Evolutionary conservation across 2,888 invertebrate species (phyloP).

Genomic region (Pandemis corylana): DNA sequence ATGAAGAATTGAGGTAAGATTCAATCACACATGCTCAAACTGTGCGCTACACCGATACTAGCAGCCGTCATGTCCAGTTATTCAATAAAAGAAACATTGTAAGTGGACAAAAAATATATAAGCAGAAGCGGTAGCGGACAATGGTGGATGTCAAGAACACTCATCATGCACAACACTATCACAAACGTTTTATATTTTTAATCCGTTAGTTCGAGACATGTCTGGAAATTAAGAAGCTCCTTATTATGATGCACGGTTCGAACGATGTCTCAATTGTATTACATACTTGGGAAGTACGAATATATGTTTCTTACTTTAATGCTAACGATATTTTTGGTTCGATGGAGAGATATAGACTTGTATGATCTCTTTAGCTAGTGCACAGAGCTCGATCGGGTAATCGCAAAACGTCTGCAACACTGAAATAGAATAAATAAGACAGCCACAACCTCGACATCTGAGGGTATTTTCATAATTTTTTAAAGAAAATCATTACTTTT

Average conservation of each 20-base stretch:
- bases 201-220: conserved; percentile 10
- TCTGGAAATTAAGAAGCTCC: conserved; percentile 2
- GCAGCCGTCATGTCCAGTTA: conserved; percentile 21
- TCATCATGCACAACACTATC: conserved; percentile 8
- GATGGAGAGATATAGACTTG: no score
- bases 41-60: neutral
- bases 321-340: no score
- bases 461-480: no score
- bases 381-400: no score
- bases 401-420: no score
- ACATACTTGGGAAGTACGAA: neutral
- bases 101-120: conserved; percentile 14
- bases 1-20: conserved; percentile 47
- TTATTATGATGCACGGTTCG: neutral
- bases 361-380: no score
- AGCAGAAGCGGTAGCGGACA: conserved; percentile 11
- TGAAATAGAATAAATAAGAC: no score
- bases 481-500: no score
- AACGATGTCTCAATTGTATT: neutral
- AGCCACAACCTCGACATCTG: no score
- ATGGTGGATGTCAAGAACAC: conserved; percentile 21
- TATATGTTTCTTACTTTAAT: neutral
- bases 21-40: neutral
- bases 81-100: conserved; percentile 21
- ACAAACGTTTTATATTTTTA: conserved; percentile 7